These are phyloP conservation scores for Hydrotaea cyrtoneurina DNA, from an alignment of 2,888 invertebrate species.

Conservation along the genomic window DNA sequence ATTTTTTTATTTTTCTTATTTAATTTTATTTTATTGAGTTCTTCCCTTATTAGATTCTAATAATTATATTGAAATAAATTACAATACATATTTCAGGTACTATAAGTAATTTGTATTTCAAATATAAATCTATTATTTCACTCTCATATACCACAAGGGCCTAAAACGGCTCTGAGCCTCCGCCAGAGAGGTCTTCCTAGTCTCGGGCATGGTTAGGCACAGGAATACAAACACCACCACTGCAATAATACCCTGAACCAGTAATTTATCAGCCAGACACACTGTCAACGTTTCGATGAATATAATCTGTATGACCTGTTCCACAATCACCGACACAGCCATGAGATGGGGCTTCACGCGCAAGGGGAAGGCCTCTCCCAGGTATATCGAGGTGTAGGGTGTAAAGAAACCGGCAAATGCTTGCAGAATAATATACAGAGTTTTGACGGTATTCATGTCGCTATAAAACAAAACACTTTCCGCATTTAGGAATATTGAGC, in stretches of 20 bases:
- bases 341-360: conserved; percentile 72
- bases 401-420: conserved; percentile 74
- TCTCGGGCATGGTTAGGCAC: conserved; percentile 65
- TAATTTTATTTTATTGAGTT: too few species aligned
- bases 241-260: conserved; percentile 28
- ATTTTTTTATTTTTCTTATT: too few species aligned
- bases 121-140: too few species aligned
- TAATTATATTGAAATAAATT: too few species aligned
- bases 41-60: too few species aligned
- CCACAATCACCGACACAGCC: conserved; percentile 70
- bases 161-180: conserved; percentile 57
- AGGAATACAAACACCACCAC: conserved; percentile 51
- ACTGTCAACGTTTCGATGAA: background rate
- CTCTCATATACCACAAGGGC: too few species aligned
- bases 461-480: conserved; percentile 20
- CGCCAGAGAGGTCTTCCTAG: conserved; percentile 45
- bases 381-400: conserved; percentile 71
- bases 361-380: conserved; percentile 76
- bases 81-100: too few species aligned
- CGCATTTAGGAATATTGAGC: conserved; percentile 57
- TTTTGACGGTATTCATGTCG: background rate
- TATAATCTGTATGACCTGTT: conserved; percentile 70
- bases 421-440: conserved; percentile 60
- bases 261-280: background rate
- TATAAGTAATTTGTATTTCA: too few species aligned